Evolutionary conservation across 2,888 invertebrate genomes (phyloP).

Genomic region (Blastobasis adustella): DNA sequence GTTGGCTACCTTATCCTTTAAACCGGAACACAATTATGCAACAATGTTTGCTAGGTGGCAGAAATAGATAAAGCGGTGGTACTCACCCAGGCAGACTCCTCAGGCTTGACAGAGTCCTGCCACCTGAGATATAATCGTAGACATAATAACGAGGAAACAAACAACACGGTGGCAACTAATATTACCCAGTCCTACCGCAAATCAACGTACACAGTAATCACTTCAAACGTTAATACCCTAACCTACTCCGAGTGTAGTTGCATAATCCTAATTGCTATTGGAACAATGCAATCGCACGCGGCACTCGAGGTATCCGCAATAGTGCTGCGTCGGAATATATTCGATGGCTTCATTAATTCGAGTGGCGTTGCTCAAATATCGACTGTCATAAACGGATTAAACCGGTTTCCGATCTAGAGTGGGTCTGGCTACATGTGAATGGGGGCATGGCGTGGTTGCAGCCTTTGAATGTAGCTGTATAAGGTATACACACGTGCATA

Average conservation of each 20-base stretch:
- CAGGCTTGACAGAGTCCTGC: too few relatives aligned
- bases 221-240: neutral
- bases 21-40: too few relatives aligned
- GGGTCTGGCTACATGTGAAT: conserved; percentile 2
- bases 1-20: too few relatives aligned
- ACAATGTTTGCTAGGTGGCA: too few relatives aligned
- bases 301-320: neutral
- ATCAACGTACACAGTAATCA: neutral
- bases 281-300: neutral
- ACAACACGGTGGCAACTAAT: neutral
- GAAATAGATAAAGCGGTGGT: too few relatives aligned
- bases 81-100: too few relatives aligned
- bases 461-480: neutral
- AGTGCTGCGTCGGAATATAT: neutral
- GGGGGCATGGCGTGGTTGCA: neutral
- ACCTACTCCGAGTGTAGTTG: neutral
- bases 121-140: too few relatives aligned
- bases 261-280: neutral
- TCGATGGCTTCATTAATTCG: conserved; percentile 19
- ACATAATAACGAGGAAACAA: neutral
- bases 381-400: conserved; percentile 38
- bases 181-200: neutral
- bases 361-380: conserved; percentile 25
- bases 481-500: neutral
- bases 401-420: conserved; percentile 28